Evolutionary conservation across 2,888 invertebrate genomes (phyloP).

Genomic region (Leptinotarsa peninsularis): DNA sequence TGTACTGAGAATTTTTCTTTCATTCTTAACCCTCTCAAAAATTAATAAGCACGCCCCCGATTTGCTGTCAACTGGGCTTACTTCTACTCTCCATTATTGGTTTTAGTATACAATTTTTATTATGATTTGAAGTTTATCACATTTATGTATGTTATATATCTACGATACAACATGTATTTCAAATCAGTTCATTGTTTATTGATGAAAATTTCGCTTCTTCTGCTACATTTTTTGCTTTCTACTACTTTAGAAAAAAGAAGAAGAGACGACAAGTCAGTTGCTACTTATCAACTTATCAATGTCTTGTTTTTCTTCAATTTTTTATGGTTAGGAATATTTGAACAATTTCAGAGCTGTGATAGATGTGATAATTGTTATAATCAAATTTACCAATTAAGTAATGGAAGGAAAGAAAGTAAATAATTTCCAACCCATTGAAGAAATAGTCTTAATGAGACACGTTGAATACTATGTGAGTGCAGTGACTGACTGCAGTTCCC

Average conservation of each 20-base stretch:
- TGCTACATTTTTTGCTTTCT: too few relatives aligned
- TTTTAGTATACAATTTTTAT: too few relatives aligned
- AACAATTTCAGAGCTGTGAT: background rate
- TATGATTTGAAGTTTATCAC: too few relatives aligned
- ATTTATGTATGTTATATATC: too few relatives aligned
- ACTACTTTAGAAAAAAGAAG: background rate
- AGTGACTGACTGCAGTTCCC: constrained; percentile 87
- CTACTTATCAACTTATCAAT: background rate
- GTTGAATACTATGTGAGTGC: constrained; percentile 83
- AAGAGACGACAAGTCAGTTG: background rate
- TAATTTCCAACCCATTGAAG: constrained; percentile 45
- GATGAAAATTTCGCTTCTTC: too few relatives aligned
- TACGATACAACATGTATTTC: too few relatives aligned
- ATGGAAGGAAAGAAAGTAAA: constrained; percentile 1
- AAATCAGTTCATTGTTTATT: too few relatives aligned
- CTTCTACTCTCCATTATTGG: too few relatives aligned
- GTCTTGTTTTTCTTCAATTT: background rate
- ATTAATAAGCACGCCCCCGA: too few relatives aligned
- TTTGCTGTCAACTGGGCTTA: too few relatives aligned
- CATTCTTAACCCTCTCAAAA: too few relatives aligned
- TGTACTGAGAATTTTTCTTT: too few relatives aligned
- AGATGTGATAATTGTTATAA: background rate
- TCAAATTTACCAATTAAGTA: background rate
- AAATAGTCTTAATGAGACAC: constrained; percentile 59
- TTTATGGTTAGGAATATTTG: background rate